Base-by-base conservation (phyloP, 1,140 invertebrate genomes). In the Eubasilissa regina region DNA sequence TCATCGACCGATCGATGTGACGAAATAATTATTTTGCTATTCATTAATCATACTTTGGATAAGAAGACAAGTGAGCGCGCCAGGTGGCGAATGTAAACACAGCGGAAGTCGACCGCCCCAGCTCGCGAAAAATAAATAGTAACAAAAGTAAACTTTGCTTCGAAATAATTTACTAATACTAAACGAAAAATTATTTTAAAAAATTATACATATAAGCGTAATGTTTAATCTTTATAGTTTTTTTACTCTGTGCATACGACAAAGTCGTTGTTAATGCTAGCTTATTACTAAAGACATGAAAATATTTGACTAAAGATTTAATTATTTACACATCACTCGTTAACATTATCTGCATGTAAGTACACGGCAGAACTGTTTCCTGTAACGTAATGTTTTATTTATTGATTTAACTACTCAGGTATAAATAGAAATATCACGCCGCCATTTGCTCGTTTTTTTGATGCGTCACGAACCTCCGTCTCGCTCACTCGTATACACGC, bases 241-340 rank as follows among this genome's bases (percentile, higher is more conserved):
- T 77, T 77, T 78, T 78, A 78, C 55, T 78, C 68, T 78, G 66
- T 73, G 66, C 66, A 15, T 51, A 78, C 53, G 68, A 78, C 77
- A 48, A 25, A 73, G 48, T 73, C 68, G 77, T 73, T 55, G 55
- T 47, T 70, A 77, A 70, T 44, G 43, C 77, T 78, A 78, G n/a
- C 55, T 73, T 73, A 73, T 48, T 45, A 62, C 66, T 51, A 77
- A 15, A 66, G 55, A 73, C 64, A 72, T 78, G 66, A 72, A 78
- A 78, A 78, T 78, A 78, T 78, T 78, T 78, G 77, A 78, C 77
- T 78, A 78, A 77, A 78, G 68, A 78, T 51, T 78, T 78, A 70
- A 60, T 77, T 77, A 66, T 77, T 68, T 77, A 70, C 75, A 77
- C 64, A 77, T 60, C 66, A 70, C 53, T 78, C 77, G 77, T 45